Evolutionary conservation across 2,113 vertebrate genomes (phyloP).

Genomic region (Thinocorus orbignyianus): DNA sequence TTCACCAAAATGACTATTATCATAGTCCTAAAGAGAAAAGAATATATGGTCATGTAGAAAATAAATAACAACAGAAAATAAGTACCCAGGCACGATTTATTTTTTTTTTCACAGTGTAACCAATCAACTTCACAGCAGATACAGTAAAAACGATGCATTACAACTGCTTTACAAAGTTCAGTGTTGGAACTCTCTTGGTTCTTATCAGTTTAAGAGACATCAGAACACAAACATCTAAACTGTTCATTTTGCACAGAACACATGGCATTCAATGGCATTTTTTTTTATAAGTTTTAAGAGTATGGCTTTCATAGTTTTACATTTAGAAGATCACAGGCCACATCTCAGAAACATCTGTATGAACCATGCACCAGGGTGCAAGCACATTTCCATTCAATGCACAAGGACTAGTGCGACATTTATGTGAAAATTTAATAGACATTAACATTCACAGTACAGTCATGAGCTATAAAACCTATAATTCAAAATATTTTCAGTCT

Average conservation of each 20-base stretch:
- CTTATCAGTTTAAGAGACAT: slow-evolving; percentile 27
- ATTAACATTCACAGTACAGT: not conserved
- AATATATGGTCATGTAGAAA: not conserved
- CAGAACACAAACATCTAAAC: slow-evolving; percentile 33
- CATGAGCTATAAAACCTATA: not conserved
- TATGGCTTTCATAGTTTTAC: slow-evolving; percentile 50
- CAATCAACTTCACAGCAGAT: slow-evolving; percentile 52
- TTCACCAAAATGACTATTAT: not conserved
- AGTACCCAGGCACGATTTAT: slow-evolving; percentile 57
- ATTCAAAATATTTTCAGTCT: not conserved
- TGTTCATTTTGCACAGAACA: slow-evolving; percentile 16
- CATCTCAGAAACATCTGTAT: not conserved
- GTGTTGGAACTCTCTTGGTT: not conserved
- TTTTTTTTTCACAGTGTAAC: slow-evolving; percentile 61
- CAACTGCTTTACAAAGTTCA: slow-evolving; percentile 32
- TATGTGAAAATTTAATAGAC: slow-evolving; percentile 6
- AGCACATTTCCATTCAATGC: slow-evolving; percentile 16
- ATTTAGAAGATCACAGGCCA: slow-evolving; percentile 18
- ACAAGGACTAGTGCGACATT: slow-evolving; percentile 26
- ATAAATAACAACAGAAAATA: not conserved
- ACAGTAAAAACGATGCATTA: slow-evolving; percentile 44
- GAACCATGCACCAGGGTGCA: slow-evolving; percentile 16
- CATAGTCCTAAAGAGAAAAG: not conserved
- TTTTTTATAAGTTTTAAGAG: not conserved
- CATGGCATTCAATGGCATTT: not conserved